phyloP scores from a whole-genome alignment of 1,140 invertebrate genomes.

The Drosophila leontia region DNA sequence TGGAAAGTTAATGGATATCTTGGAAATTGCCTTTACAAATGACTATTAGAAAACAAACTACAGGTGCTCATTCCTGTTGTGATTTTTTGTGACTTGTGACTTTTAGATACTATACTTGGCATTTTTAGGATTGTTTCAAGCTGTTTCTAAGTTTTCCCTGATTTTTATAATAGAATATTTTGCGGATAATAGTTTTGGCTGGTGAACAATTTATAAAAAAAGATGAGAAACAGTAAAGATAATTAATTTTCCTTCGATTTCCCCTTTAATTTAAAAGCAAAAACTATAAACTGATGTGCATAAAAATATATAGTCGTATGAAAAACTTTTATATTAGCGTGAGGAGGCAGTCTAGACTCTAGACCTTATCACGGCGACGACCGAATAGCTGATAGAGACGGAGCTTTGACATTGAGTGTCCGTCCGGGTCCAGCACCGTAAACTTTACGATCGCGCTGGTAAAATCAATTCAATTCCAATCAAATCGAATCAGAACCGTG shows the following conservation, averaged over 20 bases:
- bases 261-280: slow-evolving; percentile 1
- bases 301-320: not conserved
- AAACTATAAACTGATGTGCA: slow-evolving; percentile 1
- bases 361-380: slow-evolving; percentile 39
- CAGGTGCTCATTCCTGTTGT: too few relatives aligned
- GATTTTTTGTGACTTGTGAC: not conserved
- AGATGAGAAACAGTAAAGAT: not conserved
- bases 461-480: slow-evolving; percentile 23
- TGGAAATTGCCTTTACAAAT: not conserved
- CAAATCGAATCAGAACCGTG: slow-evolving; percentile 9
- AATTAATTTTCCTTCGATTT: not conserved
- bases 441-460: not conserved
- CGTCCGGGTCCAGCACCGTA: slow-evolving; percentile 38
- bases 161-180: not conserved
- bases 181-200: not conserved
- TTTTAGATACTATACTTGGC: not conserved
- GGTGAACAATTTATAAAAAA: too few relatives aligned
- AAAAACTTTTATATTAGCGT: slow-evolving; percentile 26
- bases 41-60: too few relatives aligned
- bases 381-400: slow-evolving; percentile 41
- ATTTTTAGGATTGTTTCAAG: not conserved
- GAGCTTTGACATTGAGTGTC: slow-evolving; percentile 46
- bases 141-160: not conserved
- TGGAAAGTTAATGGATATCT: not conserved
- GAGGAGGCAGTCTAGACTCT: slow-evolving; percentile 27